Evolutionary conservation across 2,113 vertebrate species (phyloP).

Genomic region (Oryzias melastigma): DNA sequence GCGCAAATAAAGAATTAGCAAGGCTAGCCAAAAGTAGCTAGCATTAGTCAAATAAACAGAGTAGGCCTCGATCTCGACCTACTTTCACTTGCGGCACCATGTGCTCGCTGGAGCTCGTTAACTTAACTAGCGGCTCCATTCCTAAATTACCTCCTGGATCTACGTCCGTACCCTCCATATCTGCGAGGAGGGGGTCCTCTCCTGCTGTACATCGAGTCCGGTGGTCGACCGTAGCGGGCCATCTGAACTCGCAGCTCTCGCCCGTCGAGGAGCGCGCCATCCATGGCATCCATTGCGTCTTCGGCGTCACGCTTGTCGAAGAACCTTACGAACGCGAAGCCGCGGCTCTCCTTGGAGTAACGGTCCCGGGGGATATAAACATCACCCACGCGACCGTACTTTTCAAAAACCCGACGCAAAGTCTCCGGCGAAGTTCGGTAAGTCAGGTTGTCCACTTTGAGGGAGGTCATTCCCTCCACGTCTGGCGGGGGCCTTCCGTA

Average conservation of each 20-base stretch:
- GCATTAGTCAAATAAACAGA: not conserved
- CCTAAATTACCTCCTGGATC: constrained; percentile 74
- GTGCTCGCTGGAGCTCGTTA: not conserved
- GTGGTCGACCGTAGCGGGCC: constrained; percentile 93
- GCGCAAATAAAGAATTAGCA: not conserved
- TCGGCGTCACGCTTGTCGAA: constrained; percentile 96
- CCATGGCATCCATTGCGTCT: constrained; percentile 98
- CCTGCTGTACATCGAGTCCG: constrained; percentile 90
- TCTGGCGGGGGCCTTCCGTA: constrained; percentile 97
- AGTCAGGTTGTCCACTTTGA: constrained; percentile 99
- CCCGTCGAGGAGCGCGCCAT: constrained; percentile 91
- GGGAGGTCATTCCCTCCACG: constrained; percentile 97
- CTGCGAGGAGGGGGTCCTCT: constrained; percentile 85
- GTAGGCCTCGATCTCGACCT: not conserved
- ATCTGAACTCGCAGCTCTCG: constrained; percentile 94
- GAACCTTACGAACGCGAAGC: constrained; percentile 96
- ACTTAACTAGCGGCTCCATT: not conserved
- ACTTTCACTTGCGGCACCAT: constrained; percentile 8
- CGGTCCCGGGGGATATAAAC: constrained; percentile 94
- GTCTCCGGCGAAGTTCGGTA: constrained; percentile 97
- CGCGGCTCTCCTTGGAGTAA: constrained; percentile 95
- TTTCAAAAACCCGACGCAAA: constrained; percentile 93
- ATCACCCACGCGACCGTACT: constrained; percentile 95
- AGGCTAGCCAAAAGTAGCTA: not conserved
- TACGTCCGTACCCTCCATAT: constrained; percentile 69